Evolutionary conservation across 2,888 invertebrate species (phyloP).

Genomic region (Rotaria sp.): DNA sequence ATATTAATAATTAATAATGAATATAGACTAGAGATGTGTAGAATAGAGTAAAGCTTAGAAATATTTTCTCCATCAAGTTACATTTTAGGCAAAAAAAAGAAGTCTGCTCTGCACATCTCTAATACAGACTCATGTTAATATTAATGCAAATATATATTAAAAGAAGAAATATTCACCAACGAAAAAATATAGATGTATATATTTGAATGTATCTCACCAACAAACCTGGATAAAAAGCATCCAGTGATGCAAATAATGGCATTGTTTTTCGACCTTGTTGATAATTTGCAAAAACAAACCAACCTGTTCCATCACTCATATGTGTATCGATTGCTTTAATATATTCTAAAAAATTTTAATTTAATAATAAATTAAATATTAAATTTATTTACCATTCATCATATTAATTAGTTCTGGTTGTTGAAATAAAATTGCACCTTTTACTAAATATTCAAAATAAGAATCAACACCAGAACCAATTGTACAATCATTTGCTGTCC

Average conservation of each 20-base stretch:
- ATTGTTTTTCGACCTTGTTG: constrained; percentile 83
- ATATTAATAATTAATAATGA: too few species aligned
- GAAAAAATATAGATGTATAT: neutral
- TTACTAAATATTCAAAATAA: constrained; percentile 93
- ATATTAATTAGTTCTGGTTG: constrained; percentile 71
- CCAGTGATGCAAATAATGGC: constrained; percentile 94
- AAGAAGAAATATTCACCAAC: constrained; percentile 7
- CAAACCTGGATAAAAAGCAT: constrained; percentile 96
- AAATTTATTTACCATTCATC: neutral
- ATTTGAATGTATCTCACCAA: constrained; percentile 56
- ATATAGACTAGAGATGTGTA: too few species aligned
- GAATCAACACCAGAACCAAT: constrained; percentile 87
- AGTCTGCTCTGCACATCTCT: too few species aligned
- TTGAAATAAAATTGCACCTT: constrained; percentile 82
- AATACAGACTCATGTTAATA: too few species aligned
- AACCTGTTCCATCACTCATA: constrained; percentile 77
- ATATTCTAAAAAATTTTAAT: constrained; percentile 26
- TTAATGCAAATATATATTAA: too few species aligned
- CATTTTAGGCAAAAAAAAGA: too few species aligned
- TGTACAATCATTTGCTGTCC: constrained; percentile 96
- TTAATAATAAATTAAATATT: neutral
- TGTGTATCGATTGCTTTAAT: constrained; percentile 55
- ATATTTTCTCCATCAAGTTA: too few species aligned
- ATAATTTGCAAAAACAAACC: constrained; percentile 99
- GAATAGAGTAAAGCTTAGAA: too few species aligned